These are phyloP conservation scores for Strigamia transsilvanica DNA, from an alignment of 2,888 invertebrate genomes.

Conservation along the genomic window DNA sequence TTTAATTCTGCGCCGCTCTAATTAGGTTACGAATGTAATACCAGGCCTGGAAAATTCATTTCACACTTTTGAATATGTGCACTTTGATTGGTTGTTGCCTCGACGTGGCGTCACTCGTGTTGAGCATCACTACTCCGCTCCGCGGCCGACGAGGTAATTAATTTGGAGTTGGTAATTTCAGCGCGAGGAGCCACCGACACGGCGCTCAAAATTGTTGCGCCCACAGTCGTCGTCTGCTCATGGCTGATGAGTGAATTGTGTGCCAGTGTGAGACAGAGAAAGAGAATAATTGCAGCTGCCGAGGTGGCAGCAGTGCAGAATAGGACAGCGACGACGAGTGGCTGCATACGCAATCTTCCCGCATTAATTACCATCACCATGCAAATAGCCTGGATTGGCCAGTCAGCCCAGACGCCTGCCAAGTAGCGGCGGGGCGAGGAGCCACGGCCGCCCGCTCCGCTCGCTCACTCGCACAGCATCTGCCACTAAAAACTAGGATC, in stretches of 20 bases:
- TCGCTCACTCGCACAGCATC: constrained; percentile 20
- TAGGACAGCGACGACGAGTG: constrained; percentile 30
- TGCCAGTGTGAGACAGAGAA: constrained; percentile 15
- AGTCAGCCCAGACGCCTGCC: constrained; percentile 49
- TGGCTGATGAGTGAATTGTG: constrained; percentile 43
- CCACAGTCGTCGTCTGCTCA: constrained; percentile 49
- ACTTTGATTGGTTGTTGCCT: constrained; percentile 54
- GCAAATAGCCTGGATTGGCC: constrained; percentile 54
- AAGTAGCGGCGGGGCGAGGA: constrained; percentile 42
- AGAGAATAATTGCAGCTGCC: constrained; percentile 41
- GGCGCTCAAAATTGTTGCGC: constrained; percentile 48
- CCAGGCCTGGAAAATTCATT: constrained; percentile 54
- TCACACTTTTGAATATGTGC: constrained; percentile 54
- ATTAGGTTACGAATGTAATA: constrained; percentile 55
- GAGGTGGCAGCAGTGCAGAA: constrained; percentile 44
- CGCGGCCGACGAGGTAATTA: constrained; percentile 53
- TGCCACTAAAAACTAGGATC: constrained; percentile 37
- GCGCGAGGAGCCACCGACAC: constrained; percentile 51
- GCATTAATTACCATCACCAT: constrained; percentile 53
- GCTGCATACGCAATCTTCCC: constrained; percentile 52
- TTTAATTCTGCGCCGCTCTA: constrained; percentile 54
- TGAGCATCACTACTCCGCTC: constrained; percentile 51
- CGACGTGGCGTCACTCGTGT: constrained; percentile 53
- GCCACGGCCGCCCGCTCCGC: constrained; percentile 37
- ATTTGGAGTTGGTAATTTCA: constrained; percentile 54